phyloP scores from a whole-genome alignment of 2,888 invertebrate species.

The Heliconius erato region DNA sequence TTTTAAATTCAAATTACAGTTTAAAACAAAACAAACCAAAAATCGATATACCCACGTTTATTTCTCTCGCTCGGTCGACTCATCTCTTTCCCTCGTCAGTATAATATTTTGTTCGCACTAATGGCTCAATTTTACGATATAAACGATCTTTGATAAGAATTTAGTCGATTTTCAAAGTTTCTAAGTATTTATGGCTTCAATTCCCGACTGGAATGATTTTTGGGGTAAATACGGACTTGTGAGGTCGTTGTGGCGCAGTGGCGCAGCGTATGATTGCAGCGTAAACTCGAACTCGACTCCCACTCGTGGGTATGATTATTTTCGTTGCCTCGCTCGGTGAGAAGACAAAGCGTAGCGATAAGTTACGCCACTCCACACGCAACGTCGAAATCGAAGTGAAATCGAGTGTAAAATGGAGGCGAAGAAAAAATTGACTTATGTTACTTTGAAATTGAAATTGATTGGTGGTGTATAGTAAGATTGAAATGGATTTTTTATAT shows the following conservation, averaged over 20 bases:
- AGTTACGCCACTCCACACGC: neutral
- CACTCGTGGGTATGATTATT: neutral
- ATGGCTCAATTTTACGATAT: conserved; percentile 22
- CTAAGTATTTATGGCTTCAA: conserved; percentile 8
- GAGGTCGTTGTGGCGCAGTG: neutral
- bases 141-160: conserved; percentile 29
- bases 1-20: neutral
- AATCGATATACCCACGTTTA: neutral
- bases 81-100: conserved; percentile 3
- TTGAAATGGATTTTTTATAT: no score
- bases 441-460: no score
- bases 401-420: no score
- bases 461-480: no score
- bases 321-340: neutral
- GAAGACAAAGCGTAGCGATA: neutral
- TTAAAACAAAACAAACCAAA: neutral
- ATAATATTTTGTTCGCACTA: conserved; percentile 14
- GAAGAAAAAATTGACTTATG: no score
- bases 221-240: neutral
- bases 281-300: neutral
- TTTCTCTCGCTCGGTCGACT: neutral
- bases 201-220: conserved; percentile 1
- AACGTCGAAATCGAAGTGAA: neutral
- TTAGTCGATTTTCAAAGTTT: conserved; percentile 25
- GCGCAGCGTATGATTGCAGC: neutral